Percentiles rank a stretch among this genome's conserved stretches.
Evolutionary conservation across 1,140 invertebrate species (phyloP).

Genomic region (Cydia pomonella): DNA sequence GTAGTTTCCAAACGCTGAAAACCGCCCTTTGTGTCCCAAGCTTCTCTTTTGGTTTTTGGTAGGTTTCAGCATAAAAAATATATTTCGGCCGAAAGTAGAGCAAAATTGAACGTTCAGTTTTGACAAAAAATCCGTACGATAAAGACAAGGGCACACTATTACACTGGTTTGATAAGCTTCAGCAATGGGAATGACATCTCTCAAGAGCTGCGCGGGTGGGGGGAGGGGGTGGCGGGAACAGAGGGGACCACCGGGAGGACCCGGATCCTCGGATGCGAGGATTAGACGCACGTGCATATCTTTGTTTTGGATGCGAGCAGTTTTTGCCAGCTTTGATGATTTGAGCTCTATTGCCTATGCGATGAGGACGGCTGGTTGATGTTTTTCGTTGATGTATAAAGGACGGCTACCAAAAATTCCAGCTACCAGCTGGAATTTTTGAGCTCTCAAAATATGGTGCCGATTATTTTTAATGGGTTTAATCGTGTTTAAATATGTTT

Average conservation of each 20-base stretch:
- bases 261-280: conserved; percentile 12
- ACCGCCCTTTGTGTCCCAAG: no score
- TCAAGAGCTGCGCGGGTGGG: neutral
- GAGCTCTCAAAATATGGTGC: neutral
- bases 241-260: conserved; percentile 25
- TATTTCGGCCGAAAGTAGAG: no score
- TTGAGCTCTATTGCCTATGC: neutral
- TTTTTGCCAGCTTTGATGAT: neutral
- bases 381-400: neutral
- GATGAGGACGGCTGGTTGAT: neutral
- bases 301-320: neutral
- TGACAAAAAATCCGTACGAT: no score
- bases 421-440: no score
- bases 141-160: no score
- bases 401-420: no score
- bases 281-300: conserved; percentile 18
- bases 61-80: no score
- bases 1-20: no score
- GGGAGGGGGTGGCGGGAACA: neutral
- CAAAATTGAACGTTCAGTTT: no score
- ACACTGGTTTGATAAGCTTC: neutral
- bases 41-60: no score
- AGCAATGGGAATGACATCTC: neutral
- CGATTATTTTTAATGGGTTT: conserved; percentile 5
- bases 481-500: conserved; percentile 11